phyloP scores from a whole-genome alignment of 2,797 vertebrate genomes.

The Rachycentron canadum region DNA sequence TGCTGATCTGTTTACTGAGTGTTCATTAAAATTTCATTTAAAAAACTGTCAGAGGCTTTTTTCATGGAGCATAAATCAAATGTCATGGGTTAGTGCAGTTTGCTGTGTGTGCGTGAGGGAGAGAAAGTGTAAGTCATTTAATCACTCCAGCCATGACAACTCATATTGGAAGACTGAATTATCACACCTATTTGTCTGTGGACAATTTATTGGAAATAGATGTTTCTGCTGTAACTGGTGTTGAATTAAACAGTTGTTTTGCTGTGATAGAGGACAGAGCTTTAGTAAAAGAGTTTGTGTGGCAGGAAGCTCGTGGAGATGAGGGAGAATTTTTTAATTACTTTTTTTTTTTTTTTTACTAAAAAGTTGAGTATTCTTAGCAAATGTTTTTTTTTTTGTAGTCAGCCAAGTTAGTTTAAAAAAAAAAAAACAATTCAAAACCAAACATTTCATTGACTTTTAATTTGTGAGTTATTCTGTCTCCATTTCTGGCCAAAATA shows the following conservation, averaged over 20 bases:
- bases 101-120: background rate
- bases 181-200: constrained; percentile 24
- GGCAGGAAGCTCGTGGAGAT: constrained; percentile 5
- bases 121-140: background rate
- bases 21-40: too few relatives aligned
- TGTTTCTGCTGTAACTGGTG: background rate
- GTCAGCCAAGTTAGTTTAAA: background rate
- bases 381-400: too few relatives aligned
- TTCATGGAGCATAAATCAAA: background rate
- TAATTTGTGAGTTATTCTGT: background rate
- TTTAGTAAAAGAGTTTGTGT: background rate
- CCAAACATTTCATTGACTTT: background rate
- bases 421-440: constrained; percentile 11
- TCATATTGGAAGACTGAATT: background rate
- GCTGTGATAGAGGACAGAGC: constrained; percentile 16
- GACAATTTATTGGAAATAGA: background rate
- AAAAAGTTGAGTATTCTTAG: constrained; percentile 19
- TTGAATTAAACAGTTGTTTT: constrained; percentile 41
- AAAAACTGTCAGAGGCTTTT: too few relatives aligned
- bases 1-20: too few relatives aligned
- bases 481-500: background rate
- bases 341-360: constrained; percentile 11
- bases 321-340: constrained; percentile 25
- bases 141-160: background rate
- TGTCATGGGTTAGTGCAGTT: background rate